Percentiles rank a stretch among this genome's conserved stretches.
These are phyloP conservation scores for Protodeltote pygarga DNA, from an alignment of 2,888 invertebrate genomes.

Conservation along the genomic window DNA sequence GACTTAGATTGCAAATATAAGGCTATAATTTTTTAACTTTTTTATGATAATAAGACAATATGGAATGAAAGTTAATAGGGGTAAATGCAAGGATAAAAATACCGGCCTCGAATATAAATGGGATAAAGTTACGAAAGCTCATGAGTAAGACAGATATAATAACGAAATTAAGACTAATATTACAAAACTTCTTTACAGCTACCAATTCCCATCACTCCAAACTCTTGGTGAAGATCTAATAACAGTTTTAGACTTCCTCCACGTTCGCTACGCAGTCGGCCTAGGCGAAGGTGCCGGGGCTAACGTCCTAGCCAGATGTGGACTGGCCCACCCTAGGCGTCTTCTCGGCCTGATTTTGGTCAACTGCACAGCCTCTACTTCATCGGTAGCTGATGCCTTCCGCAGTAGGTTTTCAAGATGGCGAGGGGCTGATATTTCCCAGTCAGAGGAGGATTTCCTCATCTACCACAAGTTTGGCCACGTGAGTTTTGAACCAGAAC, in stretches of 20 bases:
- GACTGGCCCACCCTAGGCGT: constrained; percentile 92
- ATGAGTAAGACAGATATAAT: too few species aligned
- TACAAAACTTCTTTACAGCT: constrained; percentile 77
- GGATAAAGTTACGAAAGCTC: too few species aligned
- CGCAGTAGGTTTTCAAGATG: constrained; percentile 94
- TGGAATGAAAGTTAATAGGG: too few species aligned
- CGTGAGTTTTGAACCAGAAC: constrained; percentile 88
- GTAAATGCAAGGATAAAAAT: too few species aligned
- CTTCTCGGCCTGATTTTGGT: constrained; percentile 93
- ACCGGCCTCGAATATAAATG: too few species aligned
- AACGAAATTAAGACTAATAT: background rate
- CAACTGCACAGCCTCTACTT: constrained; percentile 95
- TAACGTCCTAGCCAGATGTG: constrained; percentile 94
- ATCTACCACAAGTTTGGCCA: constrained; percentile 97
- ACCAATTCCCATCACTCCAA: constrained; percentile 93
- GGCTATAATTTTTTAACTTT: too few species aligned
- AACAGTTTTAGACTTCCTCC: constrained; percentile 93
- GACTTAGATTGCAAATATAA: too few species aligned
- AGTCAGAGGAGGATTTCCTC: constrained; percentile 95
- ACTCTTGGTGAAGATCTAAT: constrained; percentile 93
- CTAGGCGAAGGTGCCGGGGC: constrained; percentile 96
- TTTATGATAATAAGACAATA: too few species aligned
- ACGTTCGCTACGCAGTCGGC: constrained; percentile 94
- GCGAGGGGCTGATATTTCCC: constrained; percentile 94
- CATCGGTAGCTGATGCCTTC: constrained; percentile 94